Evolutionary conservation across 2,888 invertebrate species (phyloP), one percentile per base, ranked within the genome.

Genomic region (Eupithecia vulgata): DNA sequence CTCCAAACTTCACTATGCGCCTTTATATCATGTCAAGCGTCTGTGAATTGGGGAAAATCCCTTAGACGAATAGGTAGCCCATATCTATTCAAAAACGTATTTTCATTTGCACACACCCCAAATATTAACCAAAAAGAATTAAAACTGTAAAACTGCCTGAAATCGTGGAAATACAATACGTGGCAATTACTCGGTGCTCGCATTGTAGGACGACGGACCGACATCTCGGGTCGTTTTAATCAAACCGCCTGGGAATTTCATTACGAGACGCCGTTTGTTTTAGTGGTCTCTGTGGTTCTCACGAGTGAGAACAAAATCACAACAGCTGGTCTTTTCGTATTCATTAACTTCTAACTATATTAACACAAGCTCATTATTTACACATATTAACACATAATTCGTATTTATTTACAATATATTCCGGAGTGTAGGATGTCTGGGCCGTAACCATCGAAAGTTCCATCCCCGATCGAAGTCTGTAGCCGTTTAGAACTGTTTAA

Each of bases 191-290:
- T 69, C 72, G 15, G 70, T 67, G 78, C 78, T 80, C 71, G 70
- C 57, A 74, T 76, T 74, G 71, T 74, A 21, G 40, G 40, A 61
- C 30, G 65, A 72, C 68, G 52, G 61, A 70, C 76, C 72, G 66
- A 74, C 75, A 72, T 78, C 80, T 76, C 78, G 80, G 79, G 83
- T 70, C 80, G 81, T 81, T 85, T 87, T 85, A 87, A 87, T 87
- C 80, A 87, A 84, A 84, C 81, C 80, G 81, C 82, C 79, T 75
- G 79, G 82, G 87, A 88, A 88, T 88, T 88, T 88, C 83, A 88
- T 88, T 87, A 86, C 81, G 80, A 84, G 81, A 78, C 78, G 71
- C 79, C 81, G 83, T 86, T 87, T 85, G 81, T 84, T 85, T 81
- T 79, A 78, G 78, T 61, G 64, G 68, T 75, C 62, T 74, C 67